Evolutionary conservation across 2,888 invertebrate species (phyloP).

Genomic region (Gymnosoma rotundatum): DNA sequence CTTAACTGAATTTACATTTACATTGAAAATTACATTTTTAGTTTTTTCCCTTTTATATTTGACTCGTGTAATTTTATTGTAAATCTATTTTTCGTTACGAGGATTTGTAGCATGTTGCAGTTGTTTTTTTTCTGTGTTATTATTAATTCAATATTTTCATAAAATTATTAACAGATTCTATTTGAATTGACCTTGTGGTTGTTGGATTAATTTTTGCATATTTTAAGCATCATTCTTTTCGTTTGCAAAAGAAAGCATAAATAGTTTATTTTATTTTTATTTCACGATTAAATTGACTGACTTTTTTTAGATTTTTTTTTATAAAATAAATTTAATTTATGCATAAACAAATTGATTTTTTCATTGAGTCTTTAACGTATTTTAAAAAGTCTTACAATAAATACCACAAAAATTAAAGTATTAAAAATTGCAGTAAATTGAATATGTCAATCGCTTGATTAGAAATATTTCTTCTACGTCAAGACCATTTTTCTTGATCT

Average conservation of each 20-base stretch:
- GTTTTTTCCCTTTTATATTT: background rate
- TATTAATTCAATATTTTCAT: background rate
- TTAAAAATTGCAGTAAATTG: no score
- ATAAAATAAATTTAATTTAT: no score
- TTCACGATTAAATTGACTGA: no score
- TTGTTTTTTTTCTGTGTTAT: background rate
- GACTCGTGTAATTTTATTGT: background rate
- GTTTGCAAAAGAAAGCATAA: background rate
- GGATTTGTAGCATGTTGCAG: background rate
- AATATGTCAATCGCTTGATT: background rate
- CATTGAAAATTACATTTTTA: background rate
- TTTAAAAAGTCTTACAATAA: no score
- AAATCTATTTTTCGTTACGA: background rate
- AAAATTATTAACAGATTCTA: slow-evolving; percentile 3
- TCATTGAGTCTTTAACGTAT: no score
- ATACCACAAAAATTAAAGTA: no score
- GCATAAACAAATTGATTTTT: no score
- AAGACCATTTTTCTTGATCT: background rate
- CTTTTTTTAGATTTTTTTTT: no score
- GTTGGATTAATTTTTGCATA: background rate
- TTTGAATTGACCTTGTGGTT: slow-evolving; percentile 20
- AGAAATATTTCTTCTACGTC: background rate
- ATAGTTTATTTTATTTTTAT: background rate
- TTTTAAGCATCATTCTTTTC: background rate
- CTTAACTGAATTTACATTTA: slow-evolving; percentile 4